phyloP scores from a whole-genome alignment of 2,797 vertebrate species.

The Geotrypetes seraphini region DNA sequence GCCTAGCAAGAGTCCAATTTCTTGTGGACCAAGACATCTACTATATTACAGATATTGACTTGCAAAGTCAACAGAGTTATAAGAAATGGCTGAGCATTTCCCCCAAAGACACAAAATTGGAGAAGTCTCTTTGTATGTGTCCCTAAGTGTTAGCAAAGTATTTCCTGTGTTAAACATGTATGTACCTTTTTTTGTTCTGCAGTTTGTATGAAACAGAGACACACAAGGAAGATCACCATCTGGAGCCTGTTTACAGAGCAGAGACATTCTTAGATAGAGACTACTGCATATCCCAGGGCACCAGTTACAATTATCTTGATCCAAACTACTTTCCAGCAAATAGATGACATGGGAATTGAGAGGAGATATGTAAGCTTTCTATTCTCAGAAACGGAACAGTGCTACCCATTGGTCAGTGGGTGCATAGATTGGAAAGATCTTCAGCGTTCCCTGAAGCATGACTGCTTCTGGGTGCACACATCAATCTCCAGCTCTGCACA shows the following conservation, averaged over 20 bases:
- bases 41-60: too few relatives aligned
- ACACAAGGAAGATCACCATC: conserved; percentile 84
- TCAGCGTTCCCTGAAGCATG: conserved; percentile 61
- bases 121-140: too few relatives aligned
- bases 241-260: conserved; percentile 83
- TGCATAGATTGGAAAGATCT: conserved; percentile 68
- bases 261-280: conserved; percentile 95
- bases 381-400: conserved; percentile 69
- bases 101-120: too few relatives aligned
- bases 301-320: conserved; percentile 97
- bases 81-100: too few relatives aligned
- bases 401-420: conserved; percentile 73
- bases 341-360: conserved; percentile 86
- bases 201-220: conserved; percentile 89
- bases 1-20: too few relatives aligned
- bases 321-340: conserved; percentile 98
- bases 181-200: conserved; percentile 33
- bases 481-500: conserved; percentile 49
- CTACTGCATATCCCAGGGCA: conserved; percentile 91
- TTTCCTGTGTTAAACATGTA: too few relatives aligned
- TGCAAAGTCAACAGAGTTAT: too few relatives aligned
- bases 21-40: too few relatives aligned
- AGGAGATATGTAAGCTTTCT: conserved; percentile 41
- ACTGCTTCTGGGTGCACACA: conserved; percentile 54
- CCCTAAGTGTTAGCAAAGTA: too few relatives aligned